Base-by-base conservation (phyloP, 2,797 vertebrate species). In the Tinamus major region DNA sequence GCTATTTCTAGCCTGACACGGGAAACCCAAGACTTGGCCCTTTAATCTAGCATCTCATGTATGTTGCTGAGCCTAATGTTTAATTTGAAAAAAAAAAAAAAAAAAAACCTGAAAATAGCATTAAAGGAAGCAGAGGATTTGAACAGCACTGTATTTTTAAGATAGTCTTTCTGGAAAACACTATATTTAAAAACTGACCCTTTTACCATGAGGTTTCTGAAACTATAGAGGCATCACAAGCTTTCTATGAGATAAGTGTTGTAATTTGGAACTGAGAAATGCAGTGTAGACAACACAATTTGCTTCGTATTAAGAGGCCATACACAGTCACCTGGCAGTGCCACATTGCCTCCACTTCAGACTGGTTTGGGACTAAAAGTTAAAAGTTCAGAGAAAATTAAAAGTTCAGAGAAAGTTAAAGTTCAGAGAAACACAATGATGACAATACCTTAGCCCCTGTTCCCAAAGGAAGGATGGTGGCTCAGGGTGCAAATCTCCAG, bases 101-200 rank as follows among this genome's bases (percentile, higher is more conserved):
- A 74, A 90, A 91, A 20, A 90, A 95, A 96, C 72, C 97, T 96
- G 95, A 97, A 98, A 98, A 98, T 98, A 98, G 97, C 95, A 96
- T 94, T 96, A 96, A 96, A 97, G 97, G 97, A 97, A 98, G 93
- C 68, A 68, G 95, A 97, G 95, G 94, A 97, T 97, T 98, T 97
- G 96, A 97, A 95, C 93, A 96, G 95, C 94, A 94, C 95, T 98
- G 67, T 97, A 87, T 95, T 96, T 97, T 97, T 92, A 97, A 97
- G 96, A 97, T 31, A 92, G 94, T 88, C 58, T 81, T 96, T 97
- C 96, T 95, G 79, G 58, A 97, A 97, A 97, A 97, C 75, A 95
- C 94, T 96, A 14, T 96, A 65, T 96, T 97, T 97, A 79, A 97
- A 95, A 92, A 79, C 78, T 92, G 82, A 55, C 69, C 94, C 93